phyloP scores from a whole-genome alignment of 2,113 vertebrate genomes.

The Protobothrops mucrosquamatus region DNA sequence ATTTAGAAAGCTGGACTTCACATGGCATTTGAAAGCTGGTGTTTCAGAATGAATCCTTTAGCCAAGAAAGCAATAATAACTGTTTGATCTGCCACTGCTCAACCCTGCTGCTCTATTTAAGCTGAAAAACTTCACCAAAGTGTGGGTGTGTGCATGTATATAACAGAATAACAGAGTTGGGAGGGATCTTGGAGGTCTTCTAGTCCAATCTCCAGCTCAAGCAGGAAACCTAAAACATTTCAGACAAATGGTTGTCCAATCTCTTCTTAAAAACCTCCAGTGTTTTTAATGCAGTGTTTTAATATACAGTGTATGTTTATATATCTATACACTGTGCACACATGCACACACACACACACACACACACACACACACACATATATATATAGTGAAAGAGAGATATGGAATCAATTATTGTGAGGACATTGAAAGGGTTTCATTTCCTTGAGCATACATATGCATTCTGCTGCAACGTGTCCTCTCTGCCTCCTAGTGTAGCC shows the following conservation, averaged over 20 bases:
- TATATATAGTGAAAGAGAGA: conserved; percentile 25
- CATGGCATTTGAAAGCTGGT: conserved; percentile 16
- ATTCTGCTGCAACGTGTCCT: conserved; percentile 68
- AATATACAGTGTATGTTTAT: too few relatives aligned
- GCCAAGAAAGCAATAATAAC: background rate
- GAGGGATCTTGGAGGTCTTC: background rate
- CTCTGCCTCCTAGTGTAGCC: conserved; percentile 77
- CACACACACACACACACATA: background rate
- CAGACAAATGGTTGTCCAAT: background rate
- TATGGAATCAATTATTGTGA: conserved; percentile 61
- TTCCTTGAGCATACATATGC: conserved; percentile 71
- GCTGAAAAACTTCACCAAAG: conserved; percentile 31
- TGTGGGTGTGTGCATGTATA: background rate
- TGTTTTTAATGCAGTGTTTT: background rate
- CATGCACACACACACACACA: background rate
- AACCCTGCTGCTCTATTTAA: conserved; percentile 21
- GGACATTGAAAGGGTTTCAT: conserved; percentile 69
- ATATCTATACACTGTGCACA: too few relatives aligned
- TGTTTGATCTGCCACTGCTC: conserved; percentile 14
- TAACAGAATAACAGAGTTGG: background rate
- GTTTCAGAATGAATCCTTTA: conserved; percentile 28
- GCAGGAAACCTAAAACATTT: background rate
- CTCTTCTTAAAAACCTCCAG: background rate
- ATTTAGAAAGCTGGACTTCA: conserved; percentile 16
- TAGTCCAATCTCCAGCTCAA: background rate